Evolutionary conservation across 2,113 vertebrate genomes (phyloP), one percentile per base, ranked within the genome.

Genomic region (Azemiops feae): DNA sequence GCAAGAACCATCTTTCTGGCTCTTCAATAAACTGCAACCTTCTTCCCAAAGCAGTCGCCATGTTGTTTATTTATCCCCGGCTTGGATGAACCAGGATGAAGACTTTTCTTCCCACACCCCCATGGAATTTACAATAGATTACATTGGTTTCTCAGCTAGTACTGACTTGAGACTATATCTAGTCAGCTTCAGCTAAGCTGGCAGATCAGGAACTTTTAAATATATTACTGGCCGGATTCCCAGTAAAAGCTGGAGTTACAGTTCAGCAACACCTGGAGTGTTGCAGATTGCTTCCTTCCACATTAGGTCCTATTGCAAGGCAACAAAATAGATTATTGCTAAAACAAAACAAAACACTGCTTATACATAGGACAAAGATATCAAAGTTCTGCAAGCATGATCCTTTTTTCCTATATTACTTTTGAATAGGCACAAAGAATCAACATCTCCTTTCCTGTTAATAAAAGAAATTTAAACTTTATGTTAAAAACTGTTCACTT

Each of bases 391-490:
- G 34, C 12, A n/a, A 16, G 11, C 57, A 22, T 10, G n/a, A 14
- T 43, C 55, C 25, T 87, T 47, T n/a, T 52, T 34, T 4, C 69
- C 39, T 87, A 18, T 45, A 47, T 5, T 50, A 7, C 7, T 11
- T 20, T 86, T 91, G 43, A 91, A 55, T 54, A 43, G 27, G 54
- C 22, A 87, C 81, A 58, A 93, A 90, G 92, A 93, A 39, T 89
- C 87, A 30, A 0, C 2, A 81, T 45, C 43, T 88, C 90, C 85
- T 54, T 92, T 87, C 91, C 54, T 98, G 96, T 97, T 98, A 97
- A 97, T 97, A 98, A 98, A 98, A 97, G 97, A 96, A 96, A 97
- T 98, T 98, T 98, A 98, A 98, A 96, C 95, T 97, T 97, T 97
- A 97, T 97, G 97, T 98, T 97, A 98, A 98, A 98, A 98, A 96